Conservation (phyloP, 2,797 vertebrate species). For the Karalla daura region DNA sequence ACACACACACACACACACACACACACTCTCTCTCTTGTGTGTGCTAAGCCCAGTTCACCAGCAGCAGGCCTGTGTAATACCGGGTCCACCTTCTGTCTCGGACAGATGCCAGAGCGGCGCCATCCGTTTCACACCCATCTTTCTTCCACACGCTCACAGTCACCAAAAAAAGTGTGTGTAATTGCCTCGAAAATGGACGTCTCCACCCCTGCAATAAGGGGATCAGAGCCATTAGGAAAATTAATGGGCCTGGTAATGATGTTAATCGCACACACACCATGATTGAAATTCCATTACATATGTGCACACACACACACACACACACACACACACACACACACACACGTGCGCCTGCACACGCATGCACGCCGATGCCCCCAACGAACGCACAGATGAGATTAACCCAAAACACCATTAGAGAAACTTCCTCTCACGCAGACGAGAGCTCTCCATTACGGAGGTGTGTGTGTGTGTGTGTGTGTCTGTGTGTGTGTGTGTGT, state of each 20-base stretch:
- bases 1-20: slow-evolving; percentile 21
- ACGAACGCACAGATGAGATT: slow-evolving; percentile 65
- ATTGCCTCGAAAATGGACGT: slow-evolving; percentile 80
- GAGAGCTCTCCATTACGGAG: no score
- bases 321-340: slow-evolving; percentile 10
- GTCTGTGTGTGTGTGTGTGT: no score
- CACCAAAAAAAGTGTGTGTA: slow-evolving; percentile 74
- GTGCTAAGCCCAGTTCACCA: slow-evolving; percentile 42
- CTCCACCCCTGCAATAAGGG: slow-evolving; percentile 80
- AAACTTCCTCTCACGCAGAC: slow-evolving; percentile 60
- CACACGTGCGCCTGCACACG: background rate
- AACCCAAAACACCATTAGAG: slow-evolving; percentile 70
- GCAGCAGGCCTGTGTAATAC: slow-evolving; percentile 29
- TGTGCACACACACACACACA: slow-evolving; percentile 25
- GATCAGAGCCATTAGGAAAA: slow-evolving; percentile 80
- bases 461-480: no score
- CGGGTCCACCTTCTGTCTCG: slow-evolving; percentile 44
- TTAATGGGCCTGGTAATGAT: slow-evolving; percentile 83
- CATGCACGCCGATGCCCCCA: background rate
- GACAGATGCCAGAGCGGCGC: slow-evolving; percentile 43
- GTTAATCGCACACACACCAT: slow-evolving; percentile 79
- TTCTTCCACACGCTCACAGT: slow-evolving; percentile 34
- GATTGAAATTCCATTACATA: slow-evolving; percentile 78
- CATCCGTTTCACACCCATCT: slow-evolving; percentile 37
- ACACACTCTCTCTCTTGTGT: slow-evolving; percentile 9